Evolutionary conservation across 2,113 vertebrate species (phyloP).

Genomic region (Cervus canadensis): DNA sequence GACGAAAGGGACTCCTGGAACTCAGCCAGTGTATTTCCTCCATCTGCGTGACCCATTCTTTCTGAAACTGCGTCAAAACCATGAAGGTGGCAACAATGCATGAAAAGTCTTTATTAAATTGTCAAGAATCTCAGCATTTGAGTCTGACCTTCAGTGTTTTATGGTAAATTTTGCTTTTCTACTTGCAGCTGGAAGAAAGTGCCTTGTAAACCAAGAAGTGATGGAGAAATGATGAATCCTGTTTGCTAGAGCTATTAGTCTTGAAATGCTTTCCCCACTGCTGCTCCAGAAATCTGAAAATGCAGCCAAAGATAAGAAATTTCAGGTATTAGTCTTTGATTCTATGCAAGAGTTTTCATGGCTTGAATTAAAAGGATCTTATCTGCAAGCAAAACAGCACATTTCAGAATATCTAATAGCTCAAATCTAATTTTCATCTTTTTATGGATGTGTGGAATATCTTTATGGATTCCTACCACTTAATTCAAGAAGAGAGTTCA

Average conservation of each 20-base stretch:
- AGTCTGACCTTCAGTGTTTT: not conserved
- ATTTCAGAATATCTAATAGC: conserved; percentile 11
- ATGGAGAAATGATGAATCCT: not conserved
- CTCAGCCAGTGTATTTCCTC: not conserved
- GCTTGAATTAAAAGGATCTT: conserved; percentile 41
- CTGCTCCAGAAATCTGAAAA: not conserved
- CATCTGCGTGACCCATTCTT: not conserved
- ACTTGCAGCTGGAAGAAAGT: not conserved
- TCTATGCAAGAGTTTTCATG: not conserved
- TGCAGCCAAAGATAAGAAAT: conserved; percentile 1
- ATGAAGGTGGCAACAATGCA: not conserved
- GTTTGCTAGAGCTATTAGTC: not conserved
- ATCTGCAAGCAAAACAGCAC: conserved; percentile 31
- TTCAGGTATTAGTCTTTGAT: conserved; percentile 41
- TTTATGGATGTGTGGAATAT: conserved; percentile 27
- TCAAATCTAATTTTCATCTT: not conserved
- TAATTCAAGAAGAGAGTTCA: not conserved
- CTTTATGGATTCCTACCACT: conserved; percentile 15
- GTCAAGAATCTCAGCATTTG: not conserved
- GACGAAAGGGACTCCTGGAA: not conserved
- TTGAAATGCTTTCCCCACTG: not conserved
- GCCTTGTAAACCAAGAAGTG: not conserved
- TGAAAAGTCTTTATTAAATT: not conserved
- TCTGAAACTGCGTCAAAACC: not conserved
- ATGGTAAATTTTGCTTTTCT: not conserved